Base-by-base conservation (phyloP, 2,113 vertebrate species). In the Megaceryle maxima region DNA sequence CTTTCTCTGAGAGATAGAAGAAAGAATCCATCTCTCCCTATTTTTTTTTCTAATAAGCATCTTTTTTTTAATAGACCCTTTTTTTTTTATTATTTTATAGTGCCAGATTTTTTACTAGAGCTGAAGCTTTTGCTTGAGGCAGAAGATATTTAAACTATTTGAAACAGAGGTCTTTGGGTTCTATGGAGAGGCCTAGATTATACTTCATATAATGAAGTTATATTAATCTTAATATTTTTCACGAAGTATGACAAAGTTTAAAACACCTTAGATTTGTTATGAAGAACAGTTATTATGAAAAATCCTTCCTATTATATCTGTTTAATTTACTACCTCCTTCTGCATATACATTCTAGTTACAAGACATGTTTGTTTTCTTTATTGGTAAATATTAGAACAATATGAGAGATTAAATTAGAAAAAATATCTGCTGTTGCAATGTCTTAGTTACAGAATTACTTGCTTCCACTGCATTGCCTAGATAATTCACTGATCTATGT, bases 341-440 rank as follows among this genome's bases (percentile, higher is more conserved):
- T 68, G 70, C 39, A 56, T 28, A 56, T 31, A 67, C 39, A 86
- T 95, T 94, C 53, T 51, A 70, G 50, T 83, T 79, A 82, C 11
- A 51, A 84, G 37, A 66, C 11, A n/a, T 6, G 6, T 76, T 95
- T 81, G 16, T 50, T 85, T 90, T 59, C 44, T 94, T 90, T 85
- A 73, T 67, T 93, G 43, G 43, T 70, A 93, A 93, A 88, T 62
- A 76, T 62, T 76, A 95, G 67, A 70, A 57, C 11, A 53, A 63
- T 31, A 66, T 15, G n/a, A 87, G 46, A 83, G 78, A 66, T 62
- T 77, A 96, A 89, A 94, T 83, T 57, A 85, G 82, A 63, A 93
- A 92, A 87, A 90, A 83, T 33, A 41, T 0, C 11, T 44, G 37
- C 31, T 90, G 28, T 15, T 88, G 46, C 1, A 2, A 90, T 31